A percentile compares a stretch with the other conserved stretches of the same genome.
Conservation (phyloP, 2,113 vertebrate species). For the Centropristis striata region DNA sequence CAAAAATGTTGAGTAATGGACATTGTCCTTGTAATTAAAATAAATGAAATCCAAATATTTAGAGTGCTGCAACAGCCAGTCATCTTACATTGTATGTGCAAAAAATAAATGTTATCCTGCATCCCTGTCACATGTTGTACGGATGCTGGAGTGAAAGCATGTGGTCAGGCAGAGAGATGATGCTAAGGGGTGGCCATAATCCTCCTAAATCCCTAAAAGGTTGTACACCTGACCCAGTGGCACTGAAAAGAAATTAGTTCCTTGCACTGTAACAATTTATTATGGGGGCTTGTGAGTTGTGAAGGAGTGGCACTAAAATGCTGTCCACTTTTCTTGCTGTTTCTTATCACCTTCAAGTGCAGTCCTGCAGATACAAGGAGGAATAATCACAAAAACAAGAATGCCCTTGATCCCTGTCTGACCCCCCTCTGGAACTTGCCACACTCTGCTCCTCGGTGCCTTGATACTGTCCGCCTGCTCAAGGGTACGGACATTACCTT, state of each 20-base stretch:
- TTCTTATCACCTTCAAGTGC: conserved; percentile 73
- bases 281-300: conserved; percentile 51
- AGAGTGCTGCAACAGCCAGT: not conserved
- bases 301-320: conserved; percentile 61
- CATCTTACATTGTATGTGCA: not conserved
- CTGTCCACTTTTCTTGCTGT: conserved; percentile 51
- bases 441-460: conserved; percentile 43
- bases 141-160: conserved; percentile 37
- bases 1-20: too few relatives aligned
- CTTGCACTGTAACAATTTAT: conserved; percentile 66
- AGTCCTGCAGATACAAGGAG: conserved; percentile 63
- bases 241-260: conserved; percentile 79
- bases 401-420: conserved; percentile 78
- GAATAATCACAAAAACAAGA: conserved; percentile 79
- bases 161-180: conserved; percentile 51
- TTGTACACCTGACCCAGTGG: conserved; percentile 75
- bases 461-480: conserved; percentile 44
- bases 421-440: conserved; percentile 61
- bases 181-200: conserved; percentile 73
- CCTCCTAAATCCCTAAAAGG: conserved; percentile 74
- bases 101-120: not conserved
- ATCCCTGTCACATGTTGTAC: conserved; percentile 3
- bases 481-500: conserved; percentile 62
- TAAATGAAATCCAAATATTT: not conserved
- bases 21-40: not conserved